phyloP scores from a whole-genome alignment of 2,113 vertebrate genomes.

The Lepidothrix coronata region DNA sequence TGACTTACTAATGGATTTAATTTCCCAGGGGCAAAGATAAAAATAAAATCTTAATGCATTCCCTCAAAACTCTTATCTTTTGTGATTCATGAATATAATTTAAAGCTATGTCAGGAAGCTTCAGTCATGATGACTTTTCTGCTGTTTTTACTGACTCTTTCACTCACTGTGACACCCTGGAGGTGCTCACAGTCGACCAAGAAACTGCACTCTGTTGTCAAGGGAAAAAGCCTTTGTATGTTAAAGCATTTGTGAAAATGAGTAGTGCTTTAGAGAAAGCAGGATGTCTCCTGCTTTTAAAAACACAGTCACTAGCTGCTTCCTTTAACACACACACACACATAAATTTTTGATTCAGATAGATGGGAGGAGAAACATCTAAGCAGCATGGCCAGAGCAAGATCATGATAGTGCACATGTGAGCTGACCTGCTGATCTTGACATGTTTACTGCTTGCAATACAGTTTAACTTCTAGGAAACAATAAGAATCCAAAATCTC shows the following conservation, averaged over 20 bases:
- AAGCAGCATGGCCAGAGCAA: background rate
- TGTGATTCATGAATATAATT: constrained; percentile 45
- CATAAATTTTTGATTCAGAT: background rate
- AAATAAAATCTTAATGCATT: constrained; percentile 47
- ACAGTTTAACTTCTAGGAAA: background rate
- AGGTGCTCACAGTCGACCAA: background rate
- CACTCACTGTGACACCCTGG: background rate
- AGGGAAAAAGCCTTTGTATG: background rate
- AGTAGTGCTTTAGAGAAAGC: background rate
- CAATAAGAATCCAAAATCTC: background rate
- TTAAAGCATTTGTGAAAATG: background rate
- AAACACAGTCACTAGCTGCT: background rate
- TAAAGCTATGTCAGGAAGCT: constrained; percentile 5
- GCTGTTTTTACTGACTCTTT: background rate
- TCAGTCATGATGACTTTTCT: background rate
- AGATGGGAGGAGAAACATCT: background rate
- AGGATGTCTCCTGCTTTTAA: background rate
- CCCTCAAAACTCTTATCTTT: constrained; percentile 29
- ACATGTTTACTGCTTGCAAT: background rate
- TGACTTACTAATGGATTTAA: constrained; percentile 38
- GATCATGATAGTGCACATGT: background rate
- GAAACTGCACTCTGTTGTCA: background rate
- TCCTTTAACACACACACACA: background rate
- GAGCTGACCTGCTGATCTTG: background rate
- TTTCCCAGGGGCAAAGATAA: constrained; percentile 55